phyloP scores from a whole-genome alignment of 1,140 invertebrate species.

The Halictus rubicundus region DNA sequence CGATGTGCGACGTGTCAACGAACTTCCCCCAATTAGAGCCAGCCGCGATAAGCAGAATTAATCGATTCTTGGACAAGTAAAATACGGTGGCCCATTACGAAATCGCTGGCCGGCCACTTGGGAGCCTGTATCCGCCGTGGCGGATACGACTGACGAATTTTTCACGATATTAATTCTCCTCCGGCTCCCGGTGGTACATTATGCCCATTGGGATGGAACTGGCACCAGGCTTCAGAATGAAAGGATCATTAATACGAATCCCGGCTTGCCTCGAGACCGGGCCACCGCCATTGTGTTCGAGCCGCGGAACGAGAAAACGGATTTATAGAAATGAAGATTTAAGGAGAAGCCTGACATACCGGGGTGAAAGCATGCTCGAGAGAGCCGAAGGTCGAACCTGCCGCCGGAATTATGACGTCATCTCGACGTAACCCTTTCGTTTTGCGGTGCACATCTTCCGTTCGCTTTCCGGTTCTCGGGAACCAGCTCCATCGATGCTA shows the following conservation, averaged over 20 bases:
- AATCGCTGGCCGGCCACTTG: background rate
- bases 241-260: conserved; percentile 48
- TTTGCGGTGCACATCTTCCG: background rate
- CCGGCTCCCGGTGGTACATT: background rate
- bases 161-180: conserved; percentile 2
- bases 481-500: background rate
- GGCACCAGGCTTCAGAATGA: background rate
- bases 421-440: conserved; percentile 34
- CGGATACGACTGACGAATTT: background rate
- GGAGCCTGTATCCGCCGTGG: background rate
- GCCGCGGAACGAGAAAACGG: conserved; percentile 56
- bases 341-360: conserved; percentile 38
- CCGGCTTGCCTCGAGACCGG: conserved; percentile 45
- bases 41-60: background rate
- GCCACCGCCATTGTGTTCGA: conserved; percentile 61
- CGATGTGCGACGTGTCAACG: background rate
- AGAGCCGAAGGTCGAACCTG: conserved; percentile 32
- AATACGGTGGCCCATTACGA: background rate
- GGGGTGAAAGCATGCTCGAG: conserved; percentile 1
- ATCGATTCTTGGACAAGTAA: background rate
- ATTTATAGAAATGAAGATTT: conserved; percentile 66
- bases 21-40: background rate
- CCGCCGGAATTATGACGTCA: conserved; percentile 52
- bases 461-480: background rate
- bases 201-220: background rate